Base-by-base conservation (phyloP, 92 coral and sea anemone genomes). In the Zoanthus solanderi region DNA sequence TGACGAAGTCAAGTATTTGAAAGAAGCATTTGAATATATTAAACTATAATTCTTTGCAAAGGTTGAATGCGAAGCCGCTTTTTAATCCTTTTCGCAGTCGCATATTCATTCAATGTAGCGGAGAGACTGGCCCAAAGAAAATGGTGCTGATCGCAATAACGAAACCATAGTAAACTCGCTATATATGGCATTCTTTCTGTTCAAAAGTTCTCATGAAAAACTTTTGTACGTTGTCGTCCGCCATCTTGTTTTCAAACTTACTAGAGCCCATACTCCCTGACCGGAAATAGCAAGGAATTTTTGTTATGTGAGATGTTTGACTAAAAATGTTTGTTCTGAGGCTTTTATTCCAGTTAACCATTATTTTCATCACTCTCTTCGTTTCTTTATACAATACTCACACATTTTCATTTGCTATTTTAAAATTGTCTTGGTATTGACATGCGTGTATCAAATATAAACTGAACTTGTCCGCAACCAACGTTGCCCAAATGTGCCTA, bases 1-100 rank as follows among this genome's bases (percentile, higher is more conserved):
- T 45, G 75, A 23, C 60, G 57, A 81, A 29, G 23, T 67, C 60
- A 47, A 81, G 28, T 12, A 67, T 58, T 81, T 71, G 85, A 45
- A 81, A 66, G 32, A 37, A 75, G 73, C 79, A 76, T 54, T 83
- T 47, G 71, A 61, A 69, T 76, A 66, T 87, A 83, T 31, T 53
- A 60, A 63, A 63, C 29, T 17, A 63, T n/a, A 63, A 23, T 63
- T 7, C 31, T 45, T 75, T 9, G 66, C 37, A 69, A 47, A 7
- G 63, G 63, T 17, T 67, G 16, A 83, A 52, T 32, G 48, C 75
- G 29, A 81, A 80, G 14, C 42, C 75, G 83, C 53, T 78, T 15
- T 14, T 78, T 66, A 81, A 45, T 15, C 44, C 54, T 78, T 67
- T 66, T 60, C 61, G 63, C 6, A 23, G 46, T 69, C 31, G 30